phyloP scores from a whole-genome alignment of 2,797 vertebrate species.

The Anguilla anguilla region DNA sequence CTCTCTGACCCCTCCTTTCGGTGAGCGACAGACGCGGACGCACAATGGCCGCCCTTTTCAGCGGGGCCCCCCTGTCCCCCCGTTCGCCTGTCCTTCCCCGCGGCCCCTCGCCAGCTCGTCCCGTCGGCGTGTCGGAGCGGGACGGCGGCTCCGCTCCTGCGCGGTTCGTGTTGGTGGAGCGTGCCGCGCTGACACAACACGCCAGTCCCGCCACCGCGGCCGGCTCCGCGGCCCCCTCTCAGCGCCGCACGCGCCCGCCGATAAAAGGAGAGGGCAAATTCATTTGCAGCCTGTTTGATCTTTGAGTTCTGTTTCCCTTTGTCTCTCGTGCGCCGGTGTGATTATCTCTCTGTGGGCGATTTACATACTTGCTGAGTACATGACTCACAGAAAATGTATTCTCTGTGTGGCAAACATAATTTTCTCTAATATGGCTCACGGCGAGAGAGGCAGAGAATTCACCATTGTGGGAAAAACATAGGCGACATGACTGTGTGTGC shows the following conservation, averaged over 20 bases:
- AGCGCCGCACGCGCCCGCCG: not conserved
- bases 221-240: not conserved
- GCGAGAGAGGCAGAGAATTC: not conserved
- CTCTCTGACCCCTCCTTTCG: slow-evolving; percentile 62
- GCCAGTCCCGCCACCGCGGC: not conserved
- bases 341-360: slow-evolving; percentile 3
- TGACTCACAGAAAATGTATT: not conserved
- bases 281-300: not conserved
- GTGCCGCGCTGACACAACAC: not conserved
- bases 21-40: not conserved
- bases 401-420: not conserved
- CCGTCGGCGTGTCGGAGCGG: not conserved
- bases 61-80: not conserved
- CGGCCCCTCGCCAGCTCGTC: too few relatives aligned
- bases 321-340: not conserved
- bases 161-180: not conserved
- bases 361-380: not conserved
- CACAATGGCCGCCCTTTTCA: not conserved
- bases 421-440: not conserved
- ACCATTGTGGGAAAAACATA: not conserved
- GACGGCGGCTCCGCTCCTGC: not conserved
- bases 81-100: not conserved
- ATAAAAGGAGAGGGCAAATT: not conserved
- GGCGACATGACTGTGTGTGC: slow-evolving; percentile 32
- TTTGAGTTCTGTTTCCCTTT: not conserved